Conservation (phyloP, 2,888 invertebrate genomes). For the Diadegma fenestrale region DNA sequence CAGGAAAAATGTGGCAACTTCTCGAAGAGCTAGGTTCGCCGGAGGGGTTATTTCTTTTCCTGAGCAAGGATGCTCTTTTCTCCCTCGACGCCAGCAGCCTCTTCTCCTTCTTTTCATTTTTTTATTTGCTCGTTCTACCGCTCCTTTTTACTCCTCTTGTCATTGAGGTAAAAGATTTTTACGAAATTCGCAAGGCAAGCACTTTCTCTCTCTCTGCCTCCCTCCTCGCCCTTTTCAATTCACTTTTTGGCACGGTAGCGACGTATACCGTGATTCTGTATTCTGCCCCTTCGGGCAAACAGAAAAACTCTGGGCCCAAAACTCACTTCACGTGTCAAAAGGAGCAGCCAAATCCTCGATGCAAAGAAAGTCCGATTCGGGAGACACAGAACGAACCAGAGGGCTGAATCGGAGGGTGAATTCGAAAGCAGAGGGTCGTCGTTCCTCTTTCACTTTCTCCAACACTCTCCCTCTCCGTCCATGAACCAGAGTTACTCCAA, state of each 20-base stretch:
- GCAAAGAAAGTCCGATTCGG: conserved; percentile 15
- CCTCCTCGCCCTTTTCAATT: conserved; percentile 62
- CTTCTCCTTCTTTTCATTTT: neutral
- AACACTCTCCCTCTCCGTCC: neutral
- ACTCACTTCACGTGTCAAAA: neutral
- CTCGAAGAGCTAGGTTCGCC: conserved; percentile 14
- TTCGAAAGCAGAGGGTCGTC: conserved; percentile 24
- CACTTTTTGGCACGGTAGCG: conserved; percentile 17
- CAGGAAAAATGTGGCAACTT: conserved; percentile 52
- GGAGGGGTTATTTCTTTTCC: conserved; percentile 32
- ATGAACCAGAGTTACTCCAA: conserved; percentile 1
- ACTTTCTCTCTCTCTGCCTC: conserved; percentile 51
- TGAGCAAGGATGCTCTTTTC: conserved; percentile 25
- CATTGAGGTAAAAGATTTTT: conserved; percentile 41
- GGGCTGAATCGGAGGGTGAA: conserved; percentile 34
- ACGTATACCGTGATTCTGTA: conserved; percentile 52
- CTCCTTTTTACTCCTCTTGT: conserved; percentile 5
- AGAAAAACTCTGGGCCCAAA: conserved; percentile 16
- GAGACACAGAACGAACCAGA: neutral
- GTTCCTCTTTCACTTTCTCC: conserved; percentile 16
- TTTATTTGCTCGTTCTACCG: neutral
- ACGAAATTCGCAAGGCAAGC: conserved; percentile 43
- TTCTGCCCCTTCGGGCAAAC: conserved; percentile 36
- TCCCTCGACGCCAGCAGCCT: neutral
- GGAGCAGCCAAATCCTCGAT: conserved; percentile 18